Evolutionary conservation across 92 coral and sea anemone genomes (phyloP).

Genomic region (Phymanthus crucifer): DNA sequence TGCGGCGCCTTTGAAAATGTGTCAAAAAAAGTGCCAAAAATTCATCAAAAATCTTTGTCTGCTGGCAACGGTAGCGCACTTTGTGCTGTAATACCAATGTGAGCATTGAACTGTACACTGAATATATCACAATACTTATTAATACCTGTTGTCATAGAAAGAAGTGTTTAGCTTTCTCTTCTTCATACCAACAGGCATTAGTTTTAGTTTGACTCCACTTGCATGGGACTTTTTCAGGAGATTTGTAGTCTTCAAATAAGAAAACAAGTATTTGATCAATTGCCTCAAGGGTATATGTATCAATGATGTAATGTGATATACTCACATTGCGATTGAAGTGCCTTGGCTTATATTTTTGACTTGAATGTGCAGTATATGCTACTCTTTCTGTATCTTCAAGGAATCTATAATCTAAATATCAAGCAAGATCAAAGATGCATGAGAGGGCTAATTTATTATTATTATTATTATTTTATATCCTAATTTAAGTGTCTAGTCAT

Average conservation of each 20-base stretch:
- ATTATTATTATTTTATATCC: no score
- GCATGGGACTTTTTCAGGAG: conserved; percentile 46
- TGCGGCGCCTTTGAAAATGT: no score
- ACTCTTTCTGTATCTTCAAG: conserved; percentile 86
- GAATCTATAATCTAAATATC: conserved; percentile 78
- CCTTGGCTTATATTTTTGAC: conserved; percentile 38
- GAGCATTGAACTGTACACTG: no score
- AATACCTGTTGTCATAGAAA: conserved; percentile 54
- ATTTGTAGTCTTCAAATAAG: conserved; percentile 40
- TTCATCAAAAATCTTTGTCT: no score
- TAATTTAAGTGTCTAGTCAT: no score
- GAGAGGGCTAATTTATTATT: no score
- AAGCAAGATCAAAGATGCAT: no score
- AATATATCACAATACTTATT: neutral
- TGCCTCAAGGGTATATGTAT: no score
- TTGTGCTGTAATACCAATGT: no score
- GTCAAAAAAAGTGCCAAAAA: no score
- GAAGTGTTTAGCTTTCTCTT: conserved; percentile 70
- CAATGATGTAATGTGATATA: no score
- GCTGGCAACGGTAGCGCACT: no score
- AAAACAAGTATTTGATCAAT: neutral
- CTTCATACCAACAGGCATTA: conserved; percentile 71
- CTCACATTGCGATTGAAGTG: conserved; percentile 63
- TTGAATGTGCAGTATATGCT: conserved; percentile 63
- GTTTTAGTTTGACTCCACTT: conserved; percentile 63